Evolutionary conservation across 2,113 vertebrate genomes (phyloP), one percentile per base, ranked within the genome.

Genomic region (Erythrocercus mccallii): DNA sequence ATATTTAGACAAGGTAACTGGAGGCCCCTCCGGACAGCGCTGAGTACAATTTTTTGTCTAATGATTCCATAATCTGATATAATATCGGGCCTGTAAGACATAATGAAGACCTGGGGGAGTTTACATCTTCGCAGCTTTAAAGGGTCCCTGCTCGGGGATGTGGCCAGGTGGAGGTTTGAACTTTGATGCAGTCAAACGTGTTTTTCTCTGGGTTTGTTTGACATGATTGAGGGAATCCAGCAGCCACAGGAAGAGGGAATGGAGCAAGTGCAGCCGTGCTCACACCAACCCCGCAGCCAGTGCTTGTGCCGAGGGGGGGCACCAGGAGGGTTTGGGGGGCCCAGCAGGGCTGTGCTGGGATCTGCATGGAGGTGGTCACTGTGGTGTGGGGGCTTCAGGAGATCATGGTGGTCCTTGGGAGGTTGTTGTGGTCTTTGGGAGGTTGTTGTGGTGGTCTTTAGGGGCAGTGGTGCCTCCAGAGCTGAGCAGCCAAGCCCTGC

Each of bases 41-140:
- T 18, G 80, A 95, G 89, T 86, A 96, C 91, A 69, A 53, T 95
- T 96, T 97, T 95, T 94, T 94, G 94, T 97, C 94, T 97, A 97
- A 97, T 96, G 96, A 97, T 96, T 96, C 95, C 96, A 97, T 97
- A 96, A 97, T 97, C 94, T 95, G 91, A 88, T 94, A 90, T 96
- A 94, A 97, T 96, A 94, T 94, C 31, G 53, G 90, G 91, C 92
- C 96, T 94, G 95, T 94, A 95, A 95, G 94, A 93, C 94, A 91
- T 97, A 97, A 97, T 97, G 96, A 97, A 97, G 97, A 94, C 97
- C 95, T 95, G 91, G 76, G 97, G 97, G 97, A 97, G 91, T 92
- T 92, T 78, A 37, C 91, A 73, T 92, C 89, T 96, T 90, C 53
- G 80, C 95, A 90, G 95, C 93, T 79, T 92, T 94, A 95, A 95